Evolutionary conservation across 2,113 vertebrate species (phyloP).

Genomic region (Clinocottus analis): DNA sequence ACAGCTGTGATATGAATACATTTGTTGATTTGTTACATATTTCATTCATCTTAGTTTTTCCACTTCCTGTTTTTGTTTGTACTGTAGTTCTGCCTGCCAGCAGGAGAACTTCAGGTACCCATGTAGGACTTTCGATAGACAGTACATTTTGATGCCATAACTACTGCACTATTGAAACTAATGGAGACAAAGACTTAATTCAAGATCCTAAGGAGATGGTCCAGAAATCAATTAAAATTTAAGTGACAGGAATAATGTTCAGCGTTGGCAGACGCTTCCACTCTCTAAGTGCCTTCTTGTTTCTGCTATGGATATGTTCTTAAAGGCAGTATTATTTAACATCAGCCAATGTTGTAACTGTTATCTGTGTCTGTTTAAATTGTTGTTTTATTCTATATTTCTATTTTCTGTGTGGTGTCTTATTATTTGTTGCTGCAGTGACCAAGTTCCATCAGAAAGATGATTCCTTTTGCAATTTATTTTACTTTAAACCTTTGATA

Average conservation of each 20-base stretch:
- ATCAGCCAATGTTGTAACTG: not conserved
- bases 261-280: conserved; percentile 25
- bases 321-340: not conserved
- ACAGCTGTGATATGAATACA: conserved; percentile 27
- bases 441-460: not conserved
- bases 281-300: conserved; percentile 3
- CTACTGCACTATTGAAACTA: conserved; percentile 13
- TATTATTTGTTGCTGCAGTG: not conserved
- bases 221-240: conserved; percentile 23
- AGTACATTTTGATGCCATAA: conserved; percentile 23
- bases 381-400: not conserved
- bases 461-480: not conserved
- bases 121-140: not conserved
- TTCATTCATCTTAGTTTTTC: not conserved
- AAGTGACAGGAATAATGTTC: conserved; percentile 33
- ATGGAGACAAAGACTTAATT: conserved; percentile 29
- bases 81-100: not conserved
- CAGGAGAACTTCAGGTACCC: not conserved
- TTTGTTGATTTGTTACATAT: conserved; percentile 5
- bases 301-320: conserved; percentile 2
- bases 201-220: not conserved
- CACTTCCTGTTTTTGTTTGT: not conserved
- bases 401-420: not conserved
- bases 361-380: not conserved
- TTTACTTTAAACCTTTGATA: not conserved